A percentile compares a stretch with the other conserved stretches of the same genome.
These are phyloP conservation scores for Phrynosoma blainvillii DNA, from an alignment of 2,113 vertebrate species.

Conservation along the genomic window DNA sequence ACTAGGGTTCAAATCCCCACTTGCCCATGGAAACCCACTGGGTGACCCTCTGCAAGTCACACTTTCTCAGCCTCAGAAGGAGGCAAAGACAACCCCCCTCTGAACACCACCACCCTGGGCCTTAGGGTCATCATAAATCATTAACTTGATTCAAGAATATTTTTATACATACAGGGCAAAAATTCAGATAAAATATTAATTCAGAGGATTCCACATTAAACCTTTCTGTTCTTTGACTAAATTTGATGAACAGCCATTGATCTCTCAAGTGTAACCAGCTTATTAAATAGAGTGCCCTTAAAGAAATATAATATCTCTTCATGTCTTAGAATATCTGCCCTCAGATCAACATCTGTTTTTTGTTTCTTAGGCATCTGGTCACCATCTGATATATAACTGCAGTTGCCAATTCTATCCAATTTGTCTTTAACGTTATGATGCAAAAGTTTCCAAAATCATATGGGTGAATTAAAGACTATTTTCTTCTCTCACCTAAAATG, in stretches of 20 bases:
- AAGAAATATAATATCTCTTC: conserved; percentile 28
- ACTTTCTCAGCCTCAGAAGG: too few relatives aligned
- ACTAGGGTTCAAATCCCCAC: too few relatives aligned
- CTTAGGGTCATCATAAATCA: background rate
- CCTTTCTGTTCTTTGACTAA: background rate
- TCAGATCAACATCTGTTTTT: conserved; percentile 20
- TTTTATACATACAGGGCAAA: background rate
- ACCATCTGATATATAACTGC: conserved; percentile 13
- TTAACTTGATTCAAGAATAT: background rate
- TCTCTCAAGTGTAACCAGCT: conserved; percentile 1
- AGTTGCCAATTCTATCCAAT: conserved; percentile 27
- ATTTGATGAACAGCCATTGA: background rate
- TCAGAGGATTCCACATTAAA: background rate
- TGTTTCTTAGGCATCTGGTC: conserved; percentile 25
- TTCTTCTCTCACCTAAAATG: conserved; percentile 20
- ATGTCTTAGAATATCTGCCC: conserved; percentile 15
- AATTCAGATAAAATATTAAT: background rate
- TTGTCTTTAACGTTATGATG: conserved; percentile 36
- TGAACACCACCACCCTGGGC: too few relatives aligned
- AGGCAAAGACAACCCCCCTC: too few relatives aligned
- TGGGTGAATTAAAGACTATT: conserved; percentile 18
- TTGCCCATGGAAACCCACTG: too few relatives aligned
- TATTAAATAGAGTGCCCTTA: conserved; percentile 10
- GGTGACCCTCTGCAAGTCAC: too few relatives aligned
- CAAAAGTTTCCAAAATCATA: conserved; percentile 41